Percentiles rank a stretch among this genome's conserved stretches.
phyloP scores from a whole-genome alignment of 2,797 vertebrate species.

The Myotis pilosus region DNA sequence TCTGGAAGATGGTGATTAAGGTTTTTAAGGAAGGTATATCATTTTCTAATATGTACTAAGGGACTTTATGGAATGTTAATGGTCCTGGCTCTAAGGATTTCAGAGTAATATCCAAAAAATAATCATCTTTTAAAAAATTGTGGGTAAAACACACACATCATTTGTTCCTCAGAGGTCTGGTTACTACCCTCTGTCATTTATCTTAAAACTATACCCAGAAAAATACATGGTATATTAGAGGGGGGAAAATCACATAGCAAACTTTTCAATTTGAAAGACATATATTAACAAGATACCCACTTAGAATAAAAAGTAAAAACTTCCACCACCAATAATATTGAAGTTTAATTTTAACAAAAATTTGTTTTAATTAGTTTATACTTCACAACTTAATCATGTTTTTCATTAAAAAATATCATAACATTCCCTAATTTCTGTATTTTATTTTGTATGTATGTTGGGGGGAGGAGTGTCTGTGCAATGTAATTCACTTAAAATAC shows the following conservation, averaged over 20 bases:
- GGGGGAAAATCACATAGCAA: neutral
- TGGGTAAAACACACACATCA: neutral
- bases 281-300: neutral
- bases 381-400: neutral
- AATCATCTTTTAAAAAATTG: neutral
- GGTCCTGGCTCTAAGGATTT: neutral
- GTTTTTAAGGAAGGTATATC: neutral
- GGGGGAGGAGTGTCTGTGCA: neutral
- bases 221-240: neutral
- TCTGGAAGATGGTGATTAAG: neutral
- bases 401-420: conserved; percentile 22
- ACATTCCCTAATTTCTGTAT: neutral
- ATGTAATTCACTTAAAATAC: conserved; percentile 30
- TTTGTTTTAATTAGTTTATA: conserved; percentile 36
- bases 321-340: neutral
- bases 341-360: conserved; percentile 18
- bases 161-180: conserved; percentile 16
- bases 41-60: conserved; percentile 13
- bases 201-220: conserved; percentile 22
- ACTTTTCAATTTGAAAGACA: conserved; percentile 23
- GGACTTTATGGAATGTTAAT: neutral
- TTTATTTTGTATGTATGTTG: conserved; percentile 23
- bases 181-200: neutral
- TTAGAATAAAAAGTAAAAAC: neutral
- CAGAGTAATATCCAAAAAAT: neutral